These are phyloP conservation scores for Stenotaenia linearis DNA, from an alignment of 2,888 invertebrate genomes.

Conservation along the genomic window DNA sequence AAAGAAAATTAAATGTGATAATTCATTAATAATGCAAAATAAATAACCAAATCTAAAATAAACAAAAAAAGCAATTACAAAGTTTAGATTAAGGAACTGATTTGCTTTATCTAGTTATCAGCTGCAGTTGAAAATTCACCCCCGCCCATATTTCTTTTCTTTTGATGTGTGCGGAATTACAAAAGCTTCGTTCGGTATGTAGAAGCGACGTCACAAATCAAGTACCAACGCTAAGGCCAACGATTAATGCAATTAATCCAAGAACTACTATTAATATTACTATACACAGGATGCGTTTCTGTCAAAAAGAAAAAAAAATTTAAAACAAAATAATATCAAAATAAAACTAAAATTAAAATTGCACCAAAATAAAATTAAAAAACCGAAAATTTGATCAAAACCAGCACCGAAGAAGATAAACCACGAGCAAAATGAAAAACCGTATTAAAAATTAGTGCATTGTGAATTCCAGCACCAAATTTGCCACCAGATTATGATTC, in stretches of 20 bases:
- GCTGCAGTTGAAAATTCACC: neutral
- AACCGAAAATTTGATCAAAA: neutral
- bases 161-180: neutral
- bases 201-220: neutral
- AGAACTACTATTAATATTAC: constrained; percentile 17
- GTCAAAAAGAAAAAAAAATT: constrained; percentile 14
- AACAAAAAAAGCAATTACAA: neutral
- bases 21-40: too few species aligned
- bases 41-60: neutral
- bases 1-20: neutral
- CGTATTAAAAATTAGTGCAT: neutral
- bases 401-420: neutral
- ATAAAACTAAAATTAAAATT: neutral
- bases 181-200: neutral
- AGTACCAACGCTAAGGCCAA: constrained; percentile 28
- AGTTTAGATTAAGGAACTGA: neutral
- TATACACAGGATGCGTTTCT: constrained; percentile 28
- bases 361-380: neutral
- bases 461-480: neutral
- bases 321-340: constrained; percentile 3
- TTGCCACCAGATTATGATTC: neutral
- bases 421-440: neutral
- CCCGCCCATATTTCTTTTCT: neutral
- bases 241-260: constrained; percentile 15
- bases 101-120: neutral